Evolutionary conservation across 1,140 invertebrate genomes (phyloP), one percentile per base, ranked within the genome.

Genomic region (Drosophila sucinea): DNA sequence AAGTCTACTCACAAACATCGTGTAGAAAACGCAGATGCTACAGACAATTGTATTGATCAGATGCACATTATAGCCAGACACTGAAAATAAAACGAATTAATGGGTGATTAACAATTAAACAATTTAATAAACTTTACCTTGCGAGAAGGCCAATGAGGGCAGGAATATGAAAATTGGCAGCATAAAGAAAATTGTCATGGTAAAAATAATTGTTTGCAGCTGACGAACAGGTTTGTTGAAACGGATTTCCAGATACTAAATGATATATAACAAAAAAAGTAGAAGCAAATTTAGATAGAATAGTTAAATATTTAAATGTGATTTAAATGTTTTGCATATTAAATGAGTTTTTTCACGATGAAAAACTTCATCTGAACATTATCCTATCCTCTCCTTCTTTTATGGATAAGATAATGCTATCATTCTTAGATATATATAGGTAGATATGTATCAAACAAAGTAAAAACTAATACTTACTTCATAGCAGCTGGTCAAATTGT

Each of bases 11-110:
- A 97, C 96, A 92, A 97, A 90, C 68, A 95, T 95, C 2, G 96
- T 97, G 89, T 97, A 97, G 82, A 97, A 96, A 33, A 96, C 96
- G 92, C 96, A 97, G 25, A 97, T 94, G 29, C 94, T 84, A 68
- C 96, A 96, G 27, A 96, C 95, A 4, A 95, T 85, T 1, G 94
- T 92, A 51, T 96, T 95, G 51, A 96, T 94, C 38, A 95, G 83
- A 90, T 96, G 95, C 41, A 96, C 92, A 70, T 95, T 94, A 1
- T 96, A 93, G 3, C 95, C 96, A 10, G 96, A 96, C 27, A 97
- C 96, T 95, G 2, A 27, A 32, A 27, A 23, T 1, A 30, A 5
- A 10, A 41, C 5, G 17, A 17, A 68, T 56, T 2, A 6, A 8
- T 25, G 10, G 7, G 10, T 29, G 7, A 32, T 30, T 0, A 23